Evolutionary conservation across 2,797 vertebrate genomes (phyloP).

Genomic region (Clarias fuscus): DNA sequence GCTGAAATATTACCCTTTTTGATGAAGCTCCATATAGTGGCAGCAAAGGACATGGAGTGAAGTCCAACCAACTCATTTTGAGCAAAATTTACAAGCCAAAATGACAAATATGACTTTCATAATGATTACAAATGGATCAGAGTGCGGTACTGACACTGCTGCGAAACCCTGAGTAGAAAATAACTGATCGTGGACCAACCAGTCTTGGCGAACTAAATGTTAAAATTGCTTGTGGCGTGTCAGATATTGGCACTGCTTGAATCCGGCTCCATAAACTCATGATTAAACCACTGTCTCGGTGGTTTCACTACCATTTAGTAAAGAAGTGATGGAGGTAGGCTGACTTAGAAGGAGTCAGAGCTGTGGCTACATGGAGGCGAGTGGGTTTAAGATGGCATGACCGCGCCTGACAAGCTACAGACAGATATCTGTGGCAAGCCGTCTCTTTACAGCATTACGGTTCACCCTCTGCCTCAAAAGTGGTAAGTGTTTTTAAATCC

Average conservation of each 20-base stretch:
- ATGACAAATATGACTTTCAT: slow-evolving; percentile 77
- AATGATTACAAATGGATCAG: slow-evolving; percentile 73
- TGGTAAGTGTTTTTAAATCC: slow-evolving; percentile 39
- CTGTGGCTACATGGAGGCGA: slow-evolving; percentile 38
- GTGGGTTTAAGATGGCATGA: slow-evolving; percentile 51
- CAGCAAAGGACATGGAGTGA: slow-evolving; percentile 10
- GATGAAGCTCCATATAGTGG: slow-evolving; percentile 16
- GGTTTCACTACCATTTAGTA: slow-evolving; percentile 67
- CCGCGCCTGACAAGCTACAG: slow-evolving; percentile 67
- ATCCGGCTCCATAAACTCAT: slow-evolving; percentile 70
- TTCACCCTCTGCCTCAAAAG: slow-evolving; percentile 29
- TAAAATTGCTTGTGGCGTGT: slow-evolving; percentile 77
- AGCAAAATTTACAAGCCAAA: slow-evolving; percentile 65
- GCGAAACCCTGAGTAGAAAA: slow-evolving; percentile 58
- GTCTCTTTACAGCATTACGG: not conserved
- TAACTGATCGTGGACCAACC: slow-evolving; percentile 60
- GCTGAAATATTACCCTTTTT: slow-evolving; percentile 1
- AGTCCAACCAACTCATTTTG: slow-evolving; percentile 62
- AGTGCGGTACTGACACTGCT: slow-evolving; percentile 50
- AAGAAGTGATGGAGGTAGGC: slow-evolving; percentile 61
- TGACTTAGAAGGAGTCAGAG: slow-evolving; percentile 65
- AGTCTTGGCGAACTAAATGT: slow-evolving; percentile 68
- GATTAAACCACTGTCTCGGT: slow-evolving; percentile 71
- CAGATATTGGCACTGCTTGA: slow-evolving; percentile 67
- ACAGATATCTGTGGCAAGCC: slow-evolving; percentile 45